Evolutionary conservation across 2,113 vertebrate species (phyloP).

Genomic region (Sinocyclocheilus anophthalmus): DNA sequence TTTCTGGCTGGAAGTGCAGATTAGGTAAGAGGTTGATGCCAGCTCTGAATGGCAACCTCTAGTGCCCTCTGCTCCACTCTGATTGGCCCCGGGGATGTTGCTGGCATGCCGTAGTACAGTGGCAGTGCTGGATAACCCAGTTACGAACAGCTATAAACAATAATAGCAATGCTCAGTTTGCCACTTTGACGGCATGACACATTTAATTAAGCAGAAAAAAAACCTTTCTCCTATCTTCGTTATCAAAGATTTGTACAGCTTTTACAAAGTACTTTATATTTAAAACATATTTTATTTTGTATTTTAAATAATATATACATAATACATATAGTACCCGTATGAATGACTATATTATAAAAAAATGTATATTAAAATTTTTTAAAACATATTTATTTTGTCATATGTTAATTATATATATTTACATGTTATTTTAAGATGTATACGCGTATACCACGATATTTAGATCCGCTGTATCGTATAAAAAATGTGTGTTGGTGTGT

Average conservation of each 20-base stretch:
- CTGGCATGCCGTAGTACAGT: not conserved
- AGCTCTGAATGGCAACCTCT: slow-evolving; percentile 17
- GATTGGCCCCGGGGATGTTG: slow-evolving; percentile 10
- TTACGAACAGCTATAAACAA: slow-evolving; percentile 26
- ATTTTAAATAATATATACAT: too few species aligned
- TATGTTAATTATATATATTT: too few species aligned
- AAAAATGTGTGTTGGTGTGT: too few species aligned
- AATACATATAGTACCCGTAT: too few species aligned
- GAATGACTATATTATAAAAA: too few species aligned
- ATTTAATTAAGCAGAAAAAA: not conserved
- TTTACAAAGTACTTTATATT: not conserved
- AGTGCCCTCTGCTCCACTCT: slow-evolving; percentile 19
- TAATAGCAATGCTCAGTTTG: not conserved
- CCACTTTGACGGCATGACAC: slow-evolving; percentile 8
- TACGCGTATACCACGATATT: too few species aligned
- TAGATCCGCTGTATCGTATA: too few species aligned
- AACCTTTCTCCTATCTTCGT: not conserved
- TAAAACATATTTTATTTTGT: too few species aligned
- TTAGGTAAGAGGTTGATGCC: not conserved
- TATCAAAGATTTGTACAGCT: not conserved
- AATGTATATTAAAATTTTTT: too few species aligned
- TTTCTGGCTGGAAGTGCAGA: not conserved
- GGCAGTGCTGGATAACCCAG: slow-evolving; percentile 10
- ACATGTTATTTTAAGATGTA: too few species aligned
- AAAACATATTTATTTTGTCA: too few species aligned